Conservation (phyloP, 2,113 vertebrate genomes). For the Eira barbara region DNA sequence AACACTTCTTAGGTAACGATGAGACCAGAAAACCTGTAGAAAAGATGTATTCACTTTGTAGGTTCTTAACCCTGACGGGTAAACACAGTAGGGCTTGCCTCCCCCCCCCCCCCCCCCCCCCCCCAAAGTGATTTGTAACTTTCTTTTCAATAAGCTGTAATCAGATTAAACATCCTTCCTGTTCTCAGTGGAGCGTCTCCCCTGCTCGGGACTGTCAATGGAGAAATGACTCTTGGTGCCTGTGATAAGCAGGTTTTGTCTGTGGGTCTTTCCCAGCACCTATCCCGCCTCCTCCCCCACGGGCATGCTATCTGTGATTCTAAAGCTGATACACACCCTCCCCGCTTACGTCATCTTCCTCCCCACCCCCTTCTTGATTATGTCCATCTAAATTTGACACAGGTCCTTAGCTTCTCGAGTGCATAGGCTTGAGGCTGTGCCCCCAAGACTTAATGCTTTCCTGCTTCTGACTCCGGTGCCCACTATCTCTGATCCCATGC, state of each 20-base stretch:
- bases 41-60: not conserved
- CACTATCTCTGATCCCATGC: not conserved
- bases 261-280: not conserved
- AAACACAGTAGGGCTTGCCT: not conserved
- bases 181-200: not conserved
- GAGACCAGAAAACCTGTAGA: not conserved
- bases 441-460: not conserved
- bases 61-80: not conserved
- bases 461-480: not conserved
- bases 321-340: not conserved
- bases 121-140: not conserved
- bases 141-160: not conserved
- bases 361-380: not conserved
- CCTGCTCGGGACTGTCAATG: not conserved
- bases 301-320: not conserved
- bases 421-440: not conserved
- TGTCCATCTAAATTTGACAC: not conserved
- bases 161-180: slow-evolving; percentile 1
- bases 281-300: accelerated
- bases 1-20: not conserved
- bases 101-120: not conserved
- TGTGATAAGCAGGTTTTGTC: not conserved
- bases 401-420: not conserved
- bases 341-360: not conserved
- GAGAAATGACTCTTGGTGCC: not conserved